These are phyloP conservation scores for Lepidotrigona ventralis DNA, from an alignment of 1,140 invertebrate genomes.

Conservation along the genomic window DNA sequence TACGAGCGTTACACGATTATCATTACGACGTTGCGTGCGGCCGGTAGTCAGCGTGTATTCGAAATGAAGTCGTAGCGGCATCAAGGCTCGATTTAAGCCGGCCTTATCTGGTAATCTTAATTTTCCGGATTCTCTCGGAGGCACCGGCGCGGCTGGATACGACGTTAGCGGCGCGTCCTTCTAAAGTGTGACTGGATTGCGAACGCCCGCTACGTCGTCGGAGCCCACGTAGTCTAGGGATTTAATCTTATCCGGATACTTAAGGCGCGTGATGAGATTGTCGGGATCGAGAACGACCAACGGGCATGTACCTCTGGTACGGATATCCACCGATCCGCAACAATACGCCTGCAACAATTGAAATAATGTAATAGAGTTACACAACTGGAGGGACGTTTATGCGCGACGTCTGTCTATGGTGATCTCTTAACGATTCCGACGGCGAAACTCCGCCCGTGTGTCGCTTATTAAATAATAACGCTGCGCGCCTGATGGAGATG, in stretches of 20 bases:
- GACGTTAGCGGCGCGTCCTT: constrained; percentile 67
- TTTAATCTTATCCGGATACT: constrained; percentile 66
- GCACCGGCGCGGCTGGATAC: constrained; percentile 53
- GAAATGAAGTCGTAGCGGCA: constrained; percentile 67
- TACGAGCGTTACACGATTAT: constrained; percentile 69
- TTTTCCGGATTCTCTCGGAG: constrained; percentile 68
- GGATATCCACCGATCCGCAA: background rate
- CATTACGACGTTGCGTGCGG: constrained; percentile 57
- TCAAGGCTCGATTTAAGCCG: constrained; percentile 43
- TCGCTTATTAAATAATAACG: background rate
- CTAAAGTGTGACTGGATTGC: constrained; percentile 70
- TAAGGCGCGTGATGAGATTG: constrained; percentile 56
- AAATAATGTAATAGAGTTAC: constrained; percentile 8
- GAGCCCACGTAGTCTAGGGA: constrained; percentile 50
- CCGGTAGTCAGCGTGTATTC: constrained; percentile 44
- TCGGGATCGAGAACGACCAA: constrained; percentile 41
- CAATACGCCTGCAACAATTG: background rate
- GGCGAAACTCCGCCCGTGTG: background rate
- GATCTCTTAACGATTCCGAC: background rate
- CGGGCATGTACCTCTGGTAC: constrained; percentile 16
- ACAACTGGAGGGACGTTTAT: background rate
- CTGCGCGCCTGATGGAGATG: background rate
- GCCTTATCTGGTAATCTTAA: constrained; percentile 72
- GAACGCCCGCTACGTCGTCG: constrained; percentile 55
- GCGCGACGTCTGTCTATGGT: background rate